Evolutionary conservation across 1,140 invertebrate species (phyloP).

Genomic region (Drosophila pseudoobscura): DNA sequence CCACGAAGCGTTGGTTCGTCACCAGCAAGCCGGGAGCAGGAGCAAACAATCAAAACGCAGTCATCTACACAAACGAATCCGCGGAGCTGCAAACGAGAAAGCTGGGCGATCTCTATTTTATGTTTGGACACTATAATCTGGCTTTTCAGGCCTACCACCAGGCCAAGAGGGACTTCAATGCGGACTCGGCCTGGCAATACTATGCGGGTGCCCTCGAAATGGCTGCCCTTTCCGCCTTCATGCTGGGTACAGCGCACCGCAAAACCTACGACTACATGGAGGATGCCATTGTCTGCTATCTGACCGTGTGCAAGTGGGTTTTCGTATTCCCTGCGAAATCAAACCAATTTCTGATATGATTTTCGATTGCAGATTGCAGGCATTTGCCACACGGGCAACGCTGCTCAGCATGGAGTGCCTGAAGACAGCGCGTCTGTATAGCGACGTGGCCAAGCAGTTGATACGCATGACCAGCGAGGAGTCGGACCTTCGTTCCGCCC

Average conservation of each 20-base stretch:
- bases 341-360: neutral
- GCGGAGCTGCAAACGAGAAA: slow-evolving; percentile 96
- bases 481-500: slow-evolving; percentile 94
- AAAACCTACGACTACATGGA: slow-evolving; percentile 96
- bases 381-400: slow-evolving; percentile 95
- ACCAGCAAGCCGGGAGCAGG: slow-evolving; percentile 91
- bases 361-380: slow-evolving; percentile 87
- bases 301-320: slow-evolving; percentile 92
- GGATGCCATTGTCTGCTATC: slow-evolving; percentile 94
- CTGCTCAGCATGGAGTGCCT: slow-evolving; percentile 94
- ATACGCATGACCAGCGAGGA: slow-evolving; percentile 98
- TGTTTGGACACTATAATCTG: slow-evolving; percentile 96
- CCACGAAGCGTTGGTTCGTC: slow-evolving; percentile 97
- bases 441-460: slow-evolving; percentile 95
- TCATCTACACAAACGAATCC: slow-evolving; percentile 94
- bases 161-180: slow-evolving; percentile 97
- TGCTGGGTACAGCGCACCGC: slow-evolving; percentile 90
- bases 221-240: slow-evolving; percentile 96
- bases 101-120: slow-evolving; percentile 97
- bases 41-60: slow-evolving; percentile 88
- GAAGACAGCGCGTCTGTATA: slow-evolving; percentile 89
- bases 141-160: slow-evolving; percentile 97
- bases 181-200: slow-evolving; percentile 98
- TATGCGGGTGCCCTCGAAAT: slow-evolving; percentile 98
- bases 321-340: too few relatives aligned